phyloP scores from a whole-genome alignment of 2,797 vertebrate species.

The Pangasius sanitwongsei region DNA sequence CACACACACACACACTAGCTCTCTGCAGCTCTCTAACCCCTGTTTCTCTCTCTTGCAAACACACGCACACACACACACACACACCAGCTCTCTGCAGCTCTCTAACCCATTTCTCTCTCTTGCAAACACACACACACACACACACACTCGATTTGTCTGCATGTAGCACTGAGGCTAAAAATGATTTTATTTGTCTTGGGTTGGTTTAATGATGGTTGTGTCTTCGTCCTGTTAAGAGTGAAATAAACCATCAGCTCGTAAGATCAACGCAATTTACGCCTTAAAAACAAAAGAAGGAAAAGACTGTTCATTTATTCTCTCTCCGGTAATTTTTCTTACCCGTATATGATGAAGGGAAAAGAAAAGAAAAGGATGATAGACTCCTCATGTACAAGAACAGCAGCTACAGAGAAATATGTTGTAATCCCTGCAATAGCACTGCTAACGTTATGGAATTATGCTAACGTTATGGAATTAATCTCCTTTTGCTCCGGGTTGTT shows the following conservation, averaged over 20 bases:
- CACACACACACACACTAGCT: slow-evolving; percentile 57
- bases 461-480: neutral
- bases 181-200: slow-evolving; percentile 48
- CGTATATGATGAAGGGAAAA: slow-evolving; percentile 33
- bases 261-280: slow-evolving; percentile 57
- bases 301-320: slow-evolving; percentile 46
- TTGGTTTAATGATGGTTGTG: slow-evolving; percentile 59
- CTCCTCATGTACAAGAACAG: neutral
- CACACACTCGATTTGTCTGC: slow-evolving; percentile 62
- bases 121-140: slow-evolving; percentile 17
- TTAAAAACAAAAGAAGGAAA: slow-evolving; percentile 34
- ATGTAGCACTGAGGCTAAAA: slow-evolving; percentile 23
- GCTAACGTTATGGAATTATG: neutral
- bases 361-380: neutral
- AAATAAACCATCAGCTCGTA: slow-evolving; percentile 52
- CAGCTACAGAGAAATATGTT: neutral
- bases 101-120: slow-evolving; percentile 40
- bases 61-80: slow-evolving; percentile 51
- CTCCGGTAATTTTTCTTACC: slow-evolving; percentile 20
- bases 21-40: slow-evolving; percentile 61
- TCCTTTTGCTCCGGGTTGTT: neutral
- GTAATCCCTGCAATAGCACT: neutral
- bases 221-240: slow-evolving; percentile 51
- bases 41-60: neutral
- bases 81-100: slow-evolving; percentile 64